Evolutionary conservation across 2,797 vertebrate genomes (phyloP).

Genomic region (Pelodytes ibericus): DNA sequence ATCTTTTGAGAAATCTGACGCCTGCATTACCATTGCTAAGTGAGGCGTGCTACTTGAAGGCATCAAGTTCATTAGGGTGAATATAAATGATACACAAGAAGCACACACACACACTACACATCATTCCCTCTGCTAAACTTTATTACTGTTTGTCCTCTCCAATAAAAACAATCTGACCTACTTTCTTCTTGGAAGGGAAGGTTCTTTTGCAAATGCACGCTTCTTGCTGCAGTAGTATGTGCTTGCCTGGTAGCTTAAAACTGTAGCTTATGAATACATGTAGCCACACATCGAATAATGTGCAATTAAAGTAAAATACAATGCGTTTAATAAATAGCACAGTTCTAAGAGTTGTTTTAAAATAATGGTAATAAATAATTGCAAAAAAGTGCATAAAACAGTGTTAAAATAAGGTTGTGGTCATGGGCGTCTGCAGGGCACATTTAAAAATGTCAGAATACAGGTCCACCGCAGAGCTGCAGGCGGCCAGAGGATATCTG

Average conservation of each 20-base stretch:
- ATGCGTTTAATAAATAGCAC: too few relatives aligned
- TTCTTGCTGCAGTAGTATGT: constrained; percentile 5
- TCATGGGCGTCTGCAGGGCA: too few relatives aligned
- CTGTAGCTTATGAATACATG: too few relatives aligned
- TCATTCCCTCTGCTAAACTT: constrained; percentile 38
- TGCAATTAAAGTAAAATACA: too few relatives aligned
- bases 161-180: constrained; percentile 47
- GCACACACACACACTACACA: constrained; percentile 15
- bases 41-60: neutral
- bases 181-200: constrained; percentile 42
- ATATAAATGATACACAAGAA: constrained; percentile 28
- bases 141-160: constrained; percentile 41
- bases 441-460: too few relatives aligned
- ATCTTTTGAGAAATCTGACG: constrained; percentile 17
- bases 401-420: too few relatives aligned
- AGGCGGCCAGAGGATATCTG: too few relatives aligned
- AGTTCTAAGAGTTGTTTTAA: too few relatives aligned
- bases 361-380: too few relatives aligned
- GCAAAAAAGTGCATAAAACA: too few relatives aligned
- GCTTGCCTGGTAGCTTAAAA: neutral
- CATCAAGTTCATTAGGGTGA: constrained; percentile 4
- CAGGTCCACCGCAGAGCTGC: too few relatives aligned
- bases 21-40: constrained; percentile 16
- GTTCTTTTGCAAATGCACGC: constrained; percentile 17
- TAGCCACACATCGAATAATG: too few relatives aligned